A percentile compares a stretch with the other conserved stretches of the same genome.
Evolutionary conservation across 2,797 vertebrate species (phyloP).

Genomic region (Ctenopoma kingsleyae): DNA sequence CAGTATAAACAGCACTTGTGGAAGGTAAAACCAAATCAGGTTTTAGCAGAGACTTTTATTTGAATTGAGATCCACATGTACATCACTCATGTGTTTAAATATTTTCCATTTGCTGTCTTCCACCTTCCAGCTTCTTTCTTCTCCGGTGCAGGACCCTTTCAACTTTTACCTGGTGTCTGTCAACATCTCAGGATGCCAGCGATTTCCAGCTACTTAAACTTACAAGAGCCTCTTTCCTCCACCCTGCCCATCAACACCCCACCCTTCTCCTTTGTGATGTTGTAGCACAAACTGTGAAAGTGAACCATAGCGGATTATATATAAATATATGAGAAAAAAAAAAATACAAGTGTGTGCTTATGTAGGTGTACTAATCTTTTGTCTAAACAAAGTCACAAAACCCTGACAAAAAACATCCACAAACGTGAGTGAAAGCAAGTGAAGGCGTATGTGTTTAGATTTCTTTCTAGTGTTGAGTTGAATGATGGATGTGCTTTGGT

Average conservation of each 20-base stretch:
- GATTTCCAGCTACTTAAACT: constrained; percentile 62
- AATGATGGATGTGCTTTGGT: constrained; percentile 92
- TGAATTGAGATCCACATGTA: not conserved
- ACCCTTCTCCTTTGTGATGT: constrained; percentile 88
- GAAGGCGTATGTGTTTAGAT: constrained; percentile 89
- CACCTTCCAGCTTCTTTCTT: constrained; percentile 67
- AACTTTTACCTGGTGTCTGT: constrained; percentile 68
- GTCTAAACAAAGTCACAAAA: constrained; percentile 85
- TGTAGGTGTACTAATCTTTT: constrained; percentile 92
- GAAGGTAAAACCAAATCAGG: not conserved
- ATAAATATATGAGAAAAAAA: constrained; percentile 53
- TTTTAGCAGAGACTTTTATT: not conserved
- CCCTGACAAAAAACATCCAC: constrained; percentile 72
- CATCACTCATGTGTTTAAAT: constrained; percentile 4
- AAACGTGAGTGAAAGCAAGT: constrained; percentile 67
- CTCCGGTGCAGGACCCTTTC: constrained; percentile 60
- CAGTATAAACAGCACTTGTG: too few species aligned
- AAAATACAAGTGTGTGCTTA: constrained; percentile 87
- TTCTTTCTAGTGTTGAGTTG: constrained; percentile 88
- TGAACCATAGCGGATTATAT: constrained; percentile 88
- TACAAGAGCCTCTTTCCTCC: constrained; percentile 85
- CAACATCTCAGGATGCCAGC: constrained; percentile 76
- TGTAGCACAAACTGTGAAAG: constrained; percentile 98
- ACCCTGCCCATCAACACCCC: constrained; percentile 78
- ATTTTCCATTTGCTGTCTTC: constrained; percentile 33